Evolutionary conservation across 1,140 invertebrate species (phyloP), one percentile per base, ranked within the genome.

Genomic region (Babylonia areolata): DNA sequence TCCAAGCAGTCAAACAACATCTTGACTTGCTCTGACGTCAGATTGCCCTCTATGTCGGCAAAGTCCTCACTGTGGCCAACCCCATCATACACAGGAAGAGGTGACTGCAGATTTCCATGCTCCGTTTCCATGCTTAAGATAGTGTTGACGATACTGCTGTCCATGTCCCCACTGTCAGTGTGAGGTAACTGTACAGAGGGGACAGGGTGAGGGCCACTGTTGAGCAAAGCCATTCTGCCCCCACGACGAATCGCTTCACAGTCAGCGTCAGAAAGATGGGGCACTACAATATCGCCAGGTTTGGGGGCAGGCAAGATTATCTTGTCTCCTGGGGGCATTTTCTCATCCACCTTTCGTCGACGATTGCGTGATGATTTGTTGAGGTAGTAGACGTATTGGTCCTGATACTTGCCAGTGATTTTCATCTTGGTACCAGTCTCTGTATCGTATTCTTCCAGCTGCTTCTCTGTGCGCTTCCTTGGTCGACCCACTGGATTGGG

Each of bases 331-430:
- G 86, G 42, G 17, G 85, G 42, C 17, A 89, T 85, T 81, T 88
- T 88, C 42, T 89, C 89, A 85, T 89, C 31, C 11, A 75, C 37
- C 35, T 84, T 88, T 73, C 92, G 83, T 12, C 90, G 79, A 40
- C 90, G 86, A 73, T 89, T 92, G 23, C 91, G 88, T 69, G 89
- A 89, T 33, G 90, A 91, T 82, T 92, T 93, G 39, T 91, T 92
- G 73, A 92, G 85, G 85, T 92, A 93, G 86, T 93, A 93, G 20
- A 93, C 91, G 90, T 90, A 93, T 81, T 93, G 90, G 84, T 93
- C 91, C 86, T 92, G 88, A 83, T 91, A 93, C 87, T 90, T 92
- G 3, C 92, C 92, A 20, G 92, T 92, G 51, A 93, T 93, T 89
- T 93, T 93, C 35, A 93, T 84, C 84, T 93, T 93, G 17, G 90